These are phyloP conservation scores for Knipowitschia caucasica DNA, from an alignment of 2,797 vertebrate species.

Conservation along the genomic window DNA sequence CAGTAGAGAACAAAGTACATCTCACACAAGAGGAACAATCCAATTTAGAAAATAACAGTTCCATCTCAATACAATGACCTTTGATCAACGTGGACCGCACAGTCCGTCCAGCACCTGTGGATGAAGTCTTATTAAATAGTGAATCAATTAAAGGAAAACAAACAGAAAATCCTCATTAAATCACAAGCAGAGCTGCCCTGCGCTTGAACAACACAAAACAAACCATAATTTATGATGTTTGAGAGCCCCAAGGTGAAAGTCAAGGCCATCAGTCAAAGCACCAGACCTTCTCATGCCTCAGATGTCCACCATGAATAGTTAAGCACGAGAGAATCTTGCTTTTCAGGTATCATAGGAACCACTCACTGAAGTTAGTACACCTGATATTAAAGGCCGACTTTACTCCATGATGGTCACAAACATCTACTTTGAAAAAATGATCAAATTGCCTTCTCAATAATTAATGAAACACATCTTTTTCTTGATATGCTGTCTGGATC, in stretches of 20 bases:
- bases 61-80: background rate
- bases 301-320: constrained; percentile 37
- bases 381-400: constrained; percentile 24
- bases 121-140: background rate
- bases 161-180: constrained; percentile 8
- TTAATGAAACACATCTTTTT: constrained; percentile 48
- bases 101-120: background rate
- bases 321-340: constrained; percentile 8
- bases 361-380: constrained; percentile 26
- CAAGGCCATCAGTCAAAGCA: constrained; percentile 33
- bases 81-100: background rate
- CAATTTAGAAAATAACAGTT: background rate
- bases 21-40: background rate
- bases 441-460: constrained; percentile 45
- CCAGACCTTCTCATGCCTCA: constrained; percentile 24
- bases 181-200: background rate
- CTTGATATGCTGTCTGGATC: constrained; percentile 36
- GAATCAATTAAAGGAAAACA: background rate
- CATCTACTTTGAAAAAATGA: constrained; percentile 42
- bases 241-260: constrained; percentile 18
- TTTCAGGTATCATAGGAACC: constrained; percentile 30
- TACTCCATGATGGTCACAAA: constrained; percentile 50
- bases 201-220: constrained; percentile 11
- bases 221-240: constrained; percentile 15
- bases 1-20: too few relatives aligned